A percentile compares a stretch with the other conserved stretches of the same genome.
Conservation (phyloP, 2,797 vertebrate species). For the Tragelaphus eurycerus region DNA sequence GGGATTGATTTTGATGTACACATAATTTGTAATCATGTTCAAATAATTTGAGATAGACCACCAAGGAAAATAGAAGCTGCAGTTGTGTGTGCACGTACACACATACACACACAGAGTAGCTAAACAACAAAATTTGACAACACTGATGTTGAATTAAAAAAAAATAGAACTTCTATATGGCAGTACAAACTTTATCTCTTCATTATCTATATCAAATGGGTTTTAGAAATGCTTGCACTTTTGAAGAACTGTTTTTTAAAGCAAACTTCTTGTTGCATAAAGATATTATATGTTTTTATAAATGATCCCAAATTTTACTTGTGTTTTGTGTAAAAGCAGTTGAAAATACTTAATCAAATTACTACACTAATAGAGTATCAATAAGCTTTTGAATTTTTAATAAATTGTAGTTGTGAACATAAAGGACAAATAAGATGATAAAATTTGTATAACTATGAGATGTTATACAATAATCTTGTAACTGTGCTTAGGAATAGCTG, state of each 20-base stretch:
- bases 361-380: not conserved
- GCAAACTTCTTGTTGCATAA: not conserved
- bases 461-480: not conserved
- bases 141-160: not conserved
- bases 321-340: constrained; percentile 3
- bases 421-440: not conserved
- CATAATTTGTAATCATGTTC: not conserved
- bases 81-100: not conserved
- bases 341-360: constrained; percentile 30
- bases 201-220: not conserved
- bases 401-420: not conserved
- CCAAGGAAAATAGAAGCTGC: not conserved
- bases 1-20: not conserved
- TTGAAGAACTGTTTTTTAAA: constrained; percentile 7
- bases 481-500: not conserved
- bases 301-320: constrained; percentile 10
- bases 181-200: not conserved
- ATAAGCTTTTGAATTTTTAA: constrained; percentile 25
- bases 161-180: not conserved
- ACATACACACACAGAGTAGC: not conserved
- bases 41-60: not conserved
- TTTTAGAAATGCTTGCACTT: constrained; percentile 15
- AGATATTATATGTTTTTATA: not conserved
- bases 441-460: not conserved
- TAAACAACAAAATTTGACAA: not conserved